Conservation (phyloP, 2,113 vertebrate genomes). For the Myrmophylax atrothorax region DNA sequence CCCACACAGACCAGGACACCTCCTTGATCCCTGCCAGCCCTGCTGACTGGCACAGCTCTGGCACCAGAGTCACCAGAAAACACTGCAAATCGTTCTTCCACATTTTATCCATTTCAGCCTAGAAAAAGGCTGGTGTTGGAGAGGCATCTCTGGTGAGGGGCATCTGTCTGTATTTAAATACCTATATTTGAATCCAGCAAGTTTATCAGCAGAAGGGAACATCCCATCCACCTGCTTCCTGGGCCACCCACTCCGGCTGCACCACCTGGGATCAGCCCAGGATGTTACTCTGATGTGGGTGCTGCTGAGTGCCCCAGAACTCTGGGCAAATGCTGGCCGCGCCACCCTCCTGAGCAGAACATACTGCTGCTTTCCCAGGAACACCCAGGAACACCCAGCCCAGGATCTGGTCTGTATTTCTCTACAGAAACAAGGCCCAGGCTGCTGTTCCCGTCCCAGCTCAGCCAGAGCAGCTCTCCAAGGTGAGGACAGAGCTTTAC, state of each 20-base stretch:
- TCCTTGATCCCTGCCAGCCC: neutral
- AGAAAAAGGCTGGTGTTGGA: neutral
- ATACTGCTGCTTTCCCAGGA: neutral
- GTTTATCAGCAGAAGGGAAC: neutral
- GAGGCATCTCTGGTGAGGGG: neutral
- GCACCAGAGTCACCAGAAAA: accelerated
- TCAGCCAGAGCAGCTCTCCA: accelerated
- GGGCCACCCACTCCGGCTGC: accelerated
- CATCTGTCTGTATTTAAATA: neutral
- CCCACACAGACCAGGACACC: accelerated
- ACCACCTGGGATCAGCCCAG: accelerated
- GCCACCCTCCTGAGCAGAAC: neutral
- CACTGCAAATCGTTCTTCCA: neutral
- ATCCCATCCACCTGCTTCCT: neutral
- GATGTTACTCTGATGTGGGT: neutral
- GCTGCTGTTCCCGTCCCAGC: accelerated
- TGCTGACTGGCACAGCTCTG: neutral
- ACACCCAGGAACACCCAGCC: neutral
- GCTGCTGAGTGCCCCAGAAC: neutral
- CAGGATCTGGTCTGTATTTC: neutral
- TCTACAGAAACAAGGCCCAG: neutral
- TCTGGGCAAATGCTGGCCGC: accelerated
- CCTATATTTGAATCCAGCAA: neutral
- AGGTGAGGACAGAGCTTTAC: neutral
- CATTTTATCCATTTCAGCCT: neutral